Evolutionary conservation across 2,888 invertebrate species (phyloP).

Genomic region (Magallana nippona): DNA sequence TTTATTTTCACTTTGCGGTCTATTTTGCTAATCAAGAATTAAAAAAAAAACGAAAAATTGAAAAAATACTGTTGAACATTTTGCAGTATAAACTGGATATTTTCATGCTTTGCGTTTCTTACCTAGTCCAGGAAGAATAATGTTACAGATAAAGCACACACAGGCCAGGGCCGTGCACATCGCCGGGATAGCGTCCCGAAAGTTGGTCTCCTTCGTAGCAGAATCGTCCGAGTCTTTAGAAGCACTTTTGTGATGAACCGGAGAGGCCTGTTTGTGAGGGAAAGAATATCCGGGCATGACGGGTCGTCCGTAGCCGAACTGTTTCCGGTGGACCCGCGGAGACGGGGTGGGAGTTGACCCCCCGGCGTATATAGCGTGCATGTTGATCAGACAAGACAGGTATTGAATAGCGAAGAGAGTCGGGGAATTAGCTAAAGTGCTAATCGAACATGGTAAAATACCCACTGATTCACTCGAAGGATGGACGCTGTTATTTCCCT

Average conservation of each 20-base stretch:
- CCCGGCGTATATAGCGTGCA: slow-evolving; percentile 74
- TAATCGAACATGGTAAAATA: too few species aligned
- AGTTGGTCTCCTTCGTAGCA: slow-evolving; percentile 62
- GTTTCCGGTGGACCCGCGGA: slow-evolving; percentile 68
- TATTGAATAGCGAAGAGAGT: too few species aligned
- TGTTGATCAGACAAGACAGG: slow-evolving; percentile 37
- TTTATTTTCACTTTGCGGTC: too few species aligned
- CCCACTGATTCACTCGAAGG: not conserved
- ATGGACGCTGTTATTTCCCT: not conserved
- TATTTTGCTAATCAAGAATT: too few species aligned
- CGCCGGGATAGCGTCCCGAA: slow-evolving; percentile 74
- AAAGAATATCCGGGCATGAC: slow-evolving; percentile 66
- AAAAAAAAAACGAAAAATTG: too few species aligned
- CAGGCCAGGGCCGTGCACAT: slow-evolving; percentile 73
- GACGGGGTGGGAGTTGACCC: slow-evolving; percentile 72
- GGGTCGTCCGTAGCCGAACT: slow-evolving; percentile 68
- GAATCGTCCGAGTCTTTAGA: slow-evolving; percentile 55
- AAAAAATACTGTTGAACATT: too few species aligned
- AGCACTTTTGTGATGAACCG: slow-evolving; percentile 47
- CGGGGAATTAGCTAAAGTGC: too few species aligned
- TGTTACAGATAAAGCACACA: slow-evolving; percentile 72
- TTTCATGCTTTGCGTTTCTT: slow-evolving; percentile 49
- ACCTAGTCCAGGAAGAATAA: slow-evolving; percentile 75
- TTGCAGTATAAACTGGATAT: too few species aligned
- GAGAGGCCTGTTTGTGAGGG: slow-evolving; percentile 52